Evolutionary conservation across 1,140 invertebrate species (phyloP).

Genomic region (Epicauta chinensis): DNA sequence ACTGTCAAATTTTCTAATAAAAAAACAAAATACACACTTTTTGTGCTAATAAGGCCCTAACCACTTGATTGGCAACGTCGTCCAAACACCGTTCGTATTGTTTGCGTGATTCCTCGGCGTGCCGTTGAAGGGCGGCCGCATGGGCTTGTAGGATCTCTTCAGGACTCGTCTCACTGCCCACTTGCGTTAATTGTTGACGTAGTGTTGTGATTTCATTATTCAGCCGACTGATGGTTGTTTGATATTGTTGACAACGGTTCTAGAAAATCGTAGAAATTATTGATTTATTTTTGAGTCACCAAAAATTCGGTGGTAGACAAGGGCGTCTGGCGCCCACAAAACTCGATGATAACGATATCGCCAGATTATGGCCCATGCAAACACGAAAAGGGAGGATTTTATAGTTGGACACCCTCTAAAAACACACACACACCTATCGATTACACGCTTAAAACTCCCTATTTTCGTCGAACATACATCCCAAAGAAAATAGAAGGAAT

Average conservation of each 20-base stretch:
- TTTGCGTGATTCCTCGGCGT: conserved; percentile 56
- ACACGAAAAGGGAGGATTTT: too few species aligned
- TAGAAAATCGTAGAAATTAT: conserved; percentile 42
- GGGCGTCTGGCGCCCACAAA: too few species aligned
- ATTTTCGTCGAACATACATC: too few species aligned
- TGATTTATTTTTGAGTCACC: too few species aligned
- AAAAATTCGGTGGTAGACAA: too few species aligned
- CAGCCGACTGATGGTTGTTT: conserved; percentile 60
- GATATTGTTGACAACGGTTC: conserved; percentile 67
- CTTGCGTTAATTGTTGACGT: conserved; percentile 54
- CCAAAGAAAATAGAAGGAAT: too few species aligned
- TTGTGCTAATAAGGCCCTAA: conserved; percentile 73
- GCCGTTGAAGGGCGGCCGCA: conserved; percentile 44
- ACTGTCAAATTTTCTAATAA: background rate
- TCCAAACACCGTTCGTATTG: conserved; percentile 72
- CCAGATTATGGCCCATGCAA: too few species aligned
- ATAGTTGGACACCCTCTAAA: too few species aligned
- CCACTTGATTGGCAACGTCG: conserved; percentile 73
- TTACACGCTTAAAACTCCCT: too few species aligned
- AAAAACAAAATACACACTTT: conserved; percentile 53
- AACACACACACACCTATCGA: too few species aligned
- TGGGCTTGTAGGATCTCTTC: conserved; percentile 50
- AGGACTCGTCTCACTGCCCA: conserved; percentile 51
- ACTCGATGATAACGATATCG: too few species aligned
- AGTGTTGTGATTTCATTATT: conserved; percentile 71